Base-by-base conservation (phyloP, 2,888 invertebrate genomes). In the Chloroclystis v-ata region DNA sequence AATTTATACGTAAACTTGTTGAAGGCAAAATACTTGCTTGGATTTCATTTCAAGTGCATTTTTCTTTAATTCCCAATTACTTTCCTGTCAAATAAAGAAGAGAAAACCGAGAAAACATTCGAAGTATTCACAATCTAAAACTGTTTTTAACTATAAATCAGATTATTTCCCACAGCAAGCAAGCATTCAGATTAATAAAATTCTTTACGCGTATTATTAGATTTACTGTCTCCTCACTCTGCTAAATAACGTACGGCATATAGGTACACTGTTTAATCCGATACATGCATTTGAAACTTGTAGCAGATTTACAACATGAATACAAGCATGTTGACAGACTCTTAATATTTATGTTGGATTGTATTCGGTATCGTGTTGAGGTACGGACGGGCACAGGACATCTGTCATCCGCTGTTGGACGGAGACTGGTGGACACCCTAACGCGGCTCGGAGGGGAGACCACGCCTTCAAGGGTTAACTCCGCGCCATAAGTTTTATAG, bases 311-410 rank as follows among this genome's bases (percentile, higher is more conserved):
- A 49, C 47, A 47, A 32, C 54, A 41, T 30, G 51, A 57, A 20
- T 54, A 58, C 63, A 58, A 66, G 62, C 61, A 52, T 46, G 60
- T 28, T 57, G 69, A 69, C 64, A 60, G 62, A 54, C 49, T 56
- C 52, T 56, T 65, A 70, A 73, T 78, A 82, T 84, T 82, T 80
- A 82, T 83, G 76, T 73, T 56, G 71, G 64, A 76, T 76, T 73
- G 72, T 75, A 82, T 81, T 74, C 75, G 75, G 75, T 76, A 78
- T 78, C 80, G 74, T 82, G 83, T 82, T 71, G 69, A 61, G 62
- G 72, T 79, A 81, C 80, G 83, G 75, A 80, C 78, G 77, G 61
- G 63, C 54, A 62, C 65, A 61, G 61, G 61, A 75, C 83, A 85
- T 86, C 83, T 71, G 74, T 86, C 86, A 80, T 70, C 79, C 84